Conservation (phyloP, 2,113 vertebrate species). For the Laticauda colubrina region DNA sequence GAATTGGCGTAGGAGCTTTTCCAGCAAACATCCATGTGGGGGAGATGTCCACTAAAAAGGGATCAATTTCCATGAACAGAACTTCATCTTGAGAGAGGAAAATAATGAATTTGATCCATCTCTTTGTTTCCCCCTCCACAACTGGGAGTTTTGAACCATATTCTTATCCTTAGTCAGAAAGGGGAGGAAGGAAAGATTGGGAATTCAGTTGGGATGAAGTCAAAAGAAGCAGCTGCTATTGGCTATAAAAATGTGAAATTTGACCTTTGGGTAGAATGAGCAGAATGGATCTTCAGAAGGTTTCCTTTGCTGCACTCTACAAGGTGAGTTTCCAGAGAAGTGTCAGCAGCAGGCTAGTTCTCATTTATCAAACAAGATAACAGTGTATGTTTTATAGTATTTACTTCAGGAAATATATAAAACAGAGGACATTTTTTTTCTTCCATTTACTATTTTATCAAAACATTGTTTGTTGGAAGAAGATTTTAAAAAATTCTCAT, state of each 20-base stretch:
- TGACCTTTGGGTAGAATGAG: not conserved
- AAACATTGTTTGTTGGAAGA: not conserved
- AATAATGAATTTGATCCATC: not conserved
- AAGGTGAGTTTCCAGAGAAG: not conserved
- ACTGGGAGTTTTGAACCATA: not conserved
- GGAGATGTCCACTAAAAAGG: conserved; percentile 13
- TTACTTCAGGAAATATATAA: not conserved
- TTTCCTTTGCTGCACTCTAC: not conserved
- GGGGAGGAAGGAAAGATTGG: not conserved
- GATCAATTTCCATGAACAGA: conserved; percentile 16
- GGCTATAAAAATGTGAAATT: not conserved
- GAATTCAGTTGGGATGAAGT: conserved; percentile 1
- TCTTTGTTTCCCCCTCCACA: not conserved
- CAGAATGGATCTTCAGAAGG: not conserved
- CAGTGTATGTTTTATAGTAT: not conserved
- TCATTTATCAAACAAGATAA: not conserved
- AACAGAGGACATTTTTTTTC: not conserved
- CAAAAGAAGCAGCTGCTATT: not conserved
- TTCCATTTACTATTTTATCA: not conserved
- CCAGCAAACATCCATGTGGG: not conserved
- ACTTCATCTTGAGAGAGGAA: not conserved
- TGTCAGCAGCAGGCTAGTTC: not conserved
- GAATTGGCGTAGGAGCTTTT: not conserved
- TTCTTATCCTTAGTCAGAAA: not conserved
- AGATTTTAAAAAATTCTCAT: not conserved